Evolutionary conservation across 2,888 invertebrate species (phyloP), one percentile per base, ranked within the genome.

Genomic region (Monochamus alternatus): DNA sequence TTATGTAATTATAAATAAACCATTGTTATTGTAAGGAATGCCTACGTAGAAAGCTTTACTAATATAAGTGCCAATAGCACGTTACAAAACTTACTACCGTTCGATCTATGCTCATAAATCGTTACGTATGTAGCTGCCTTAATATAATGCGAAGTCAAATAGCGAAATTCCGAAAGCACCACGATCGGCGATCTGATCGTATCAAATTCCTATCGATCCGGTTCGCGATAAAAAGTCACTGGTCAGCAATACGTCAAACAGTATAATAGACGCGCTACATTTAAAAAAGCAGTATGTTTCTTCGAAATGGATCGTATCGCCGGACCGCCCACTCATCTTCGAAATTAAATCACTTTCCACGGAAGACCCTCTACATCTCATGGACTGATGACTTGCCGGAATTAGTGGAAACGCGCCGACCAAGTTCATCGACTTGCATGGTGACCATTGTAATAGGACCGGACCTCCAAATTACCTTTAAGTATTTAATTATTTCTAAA

Each of bases 311-410:
- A 47, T 47, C 12, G 47, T 47, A 47, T 47, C 47, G 10, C 2
- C 5, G 30, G 10, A 12, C 64, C 47, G 64, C 44, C 64, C 64
- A 64, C 64, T 47, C 43, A 9, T 51, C 64, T 30, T 38, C 14
- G 51, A 51, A 65, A 65, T 30, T 65, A 47, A 65, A 47, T 12
- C 64, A 65, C 64, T 65, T 65, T 65, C 51, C 47, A 65, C 64
- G 10, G 47, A 22, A 12, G 62, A 9, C 10, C 30, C 5, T 44
- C 47, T 47, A 44, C 47, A 65, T 8, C 7, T 9, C 14, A 12
- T 12, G 64, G 47, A 5, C 31, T 44, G 47, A 51, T 47, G 64
- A 65, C 22, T 65, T 30, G 64, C 10, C 64, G 12, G 22, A 47
- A 44, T 64, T 30, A 65, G 47, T 65, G 47, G 64, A 47, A 65